Evolutionary conservation across 1,140 invertebrate genomes (phyloP), one percentile per base, ranked within the genome.

Genomic region (Pseudomyrmex cubaensis): DNA sequence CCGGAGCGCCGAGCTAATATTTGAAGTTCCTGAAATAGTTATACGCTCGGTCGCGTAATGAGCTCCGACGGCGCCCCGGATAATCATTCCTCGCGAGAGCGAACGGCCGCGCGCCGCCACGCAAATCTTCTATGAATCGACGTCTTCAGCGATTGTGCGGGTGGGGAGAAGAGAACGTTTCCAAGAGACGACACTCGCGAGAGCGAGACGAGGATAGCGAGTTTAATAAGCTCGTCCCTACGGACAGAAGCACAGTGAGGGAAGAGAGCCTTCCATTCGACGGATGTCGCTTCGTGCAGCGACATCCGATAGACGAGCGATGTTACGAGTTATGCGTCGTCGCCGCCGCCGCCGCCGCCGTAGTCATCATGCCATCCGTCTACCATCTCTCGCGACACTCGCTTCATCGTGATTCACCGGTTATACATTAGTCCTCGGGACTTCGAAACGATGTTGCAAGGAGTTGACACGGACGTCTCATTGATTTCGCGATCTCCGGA

Each of bases 21-120:
- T 89, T 90, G 83, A 90, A 90, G 85, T 90, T 90, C 75, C 59
- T 87, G 75, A 88, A 90, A 90, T 87, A 88, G 87, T 88, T 86
- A 88, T 59, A 82, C 70, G 59, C 82, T 77, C 63, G 74, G 61
- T 50, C 59, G 85, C 82, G 85, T 89, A 89, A 89, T 89, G 86
- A 89, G 88, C 87, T 85, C 69, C 76, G 44, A 20, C 64, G 56
- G 70, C 63, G 76, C 67, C 54, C 50, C 69, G 78, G 87, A 89
- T 89, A 89, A 89, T 89, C 86, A 86, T 88, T 87, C 86, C 88
- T 86, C 76, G 56, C 57, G 54, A 61, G 72, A 64, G 54, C 17
- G 22, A 2, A 52, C 20, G 20, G 48, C 35, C 76, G 63, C 17
- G 62, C 17, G 62, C 20, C 67, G 15, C 48, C 50, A 9, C 67